These are phyloP conservation scores for Pimpla rufipes DNA, from an alignment of 2,888 invertebrate genomes.

Conservation along the genomic window DNA sequence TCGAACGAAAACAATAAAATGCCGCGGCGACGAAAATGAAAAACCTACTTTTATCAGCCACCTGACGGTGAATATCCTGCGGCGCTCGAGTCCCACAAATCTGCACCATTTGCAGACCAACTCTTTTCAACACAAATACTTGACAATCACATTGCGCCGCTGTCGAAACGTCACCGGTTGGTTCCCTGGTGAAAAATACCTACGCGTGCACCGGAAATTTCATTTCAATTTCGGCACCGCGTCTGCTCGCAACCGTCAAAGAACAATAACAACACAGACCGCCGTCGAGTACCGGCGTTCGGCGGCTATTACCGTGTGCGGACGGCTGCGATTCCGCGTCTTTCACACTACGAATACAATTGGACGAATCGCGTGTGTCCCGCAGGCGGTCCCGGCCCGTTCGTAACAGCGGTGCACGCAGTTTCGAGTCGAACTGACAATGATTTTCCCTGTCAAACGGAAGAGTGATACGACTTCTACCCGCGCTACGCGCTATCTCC, in stretches of 20 bases:
- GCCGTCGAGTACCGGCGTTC: conserved; percentile 12
- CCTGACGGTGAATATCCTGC: background rate
- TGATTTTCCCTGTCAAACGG: conserved; percentile 78
- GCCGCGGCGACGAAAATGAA: no score
- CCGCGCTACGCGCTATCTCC: conserved; percentile 46
- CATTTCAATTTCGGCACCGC: background rate
- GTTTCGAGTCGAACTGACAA: conserved; percentile 73
- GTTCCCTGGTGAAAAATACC: background rate
- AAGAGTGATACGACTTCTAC: conserved; percentile 77
- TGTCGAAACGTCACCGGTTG: background rate
- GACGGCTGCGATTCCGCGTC: conserved; percentile 25
- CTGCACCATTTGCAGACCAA: background rate
- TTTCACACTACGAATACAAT: conserved; percentile 47
- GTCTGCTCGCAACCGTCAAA: background rate
- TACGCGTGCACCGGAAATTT: background rate
- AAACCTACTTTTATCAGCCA: background rate
- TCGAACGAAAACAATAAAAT: background rate
- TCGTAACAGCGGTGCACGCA: no score
- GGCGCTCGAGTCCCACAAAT: background rate
- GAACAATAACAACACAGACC: background rate
- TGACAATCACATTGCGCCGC: background rate
- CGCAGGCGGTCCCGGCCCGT: conserved; percentile 68
- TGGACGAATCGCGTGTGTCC: conserved; percentile 29
- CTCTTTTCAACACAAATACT: background rate
- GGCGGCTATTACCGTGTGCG: conserved; percentile 18